Conservation (phyloP, 2,888 invertebrate species). For the Oxytorus armatus region DNA sequence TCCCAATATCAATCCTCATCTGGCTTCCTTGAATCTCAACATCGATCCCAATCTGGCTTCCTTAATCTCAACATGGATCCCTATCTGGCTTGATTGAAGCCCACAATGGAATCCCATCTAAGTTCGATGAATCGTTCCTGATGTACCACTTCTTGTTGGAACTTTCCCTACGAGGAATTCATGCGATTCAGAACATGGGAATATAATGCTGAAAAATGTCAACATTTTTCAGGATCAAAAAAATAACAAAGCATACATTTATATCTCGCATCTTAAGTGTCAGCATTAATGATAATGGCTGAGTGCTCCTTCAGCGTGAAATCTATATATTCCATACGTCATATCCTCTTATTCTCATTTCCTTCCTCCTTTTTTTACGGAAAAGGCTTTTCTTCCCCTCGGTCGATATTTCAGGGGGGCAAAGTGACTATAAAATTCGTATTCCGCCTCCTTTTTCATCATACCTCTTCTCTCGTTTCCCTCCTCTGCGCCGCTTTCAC, state of each 20-base stretch:
- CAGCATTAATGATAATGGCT: background rate
- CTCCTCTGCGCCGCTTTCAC: slow-evolving; percentile 24
- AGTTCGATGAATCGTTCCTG: too few species aligned
- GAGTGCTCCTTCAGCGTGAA: background rate
- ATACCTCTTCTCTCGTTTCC: slow-evolving; percentile 27
- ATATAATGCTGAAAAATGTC: background rate
- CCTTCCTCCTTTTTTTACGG: slow-evolving; percentile 17
- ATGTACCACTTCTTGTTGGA: too few species aligned
- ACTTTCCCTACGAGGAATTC: background rate
- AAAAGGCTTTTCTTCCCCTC: slow-evolving; percentile 43
- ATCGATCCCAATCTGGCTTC: too few species aligned
- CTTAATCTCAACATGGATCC: too few species aligned
- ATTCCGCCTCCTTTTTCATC: slow-evolving; percentile 43
- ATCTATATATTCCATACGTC: background rate
- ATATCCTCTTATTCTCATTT: slow-evolving; percentile 9
- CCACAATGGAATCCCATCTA: too few species aligned
- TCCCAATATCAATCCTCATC: too few species aligned
- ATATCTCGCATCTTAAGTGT: too few species aligned
- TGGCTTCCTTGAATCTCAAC: too few species aligned
- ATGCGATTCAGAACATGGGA: background rate
- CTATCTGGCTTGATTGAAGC: too few species aligned
- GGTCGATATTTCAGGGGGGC: slow-evolving; percentile 49
- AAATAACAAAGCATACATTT: background rate
- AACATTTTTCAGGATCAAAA: background rate
- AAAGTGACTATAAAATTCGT: slow-evolving; percentile 58